These are phyloP conservation scores for Botia almorhae DNA, from an alignment of 2,797 vertebrate genomes.

Conservation along the genomic window DNA sequence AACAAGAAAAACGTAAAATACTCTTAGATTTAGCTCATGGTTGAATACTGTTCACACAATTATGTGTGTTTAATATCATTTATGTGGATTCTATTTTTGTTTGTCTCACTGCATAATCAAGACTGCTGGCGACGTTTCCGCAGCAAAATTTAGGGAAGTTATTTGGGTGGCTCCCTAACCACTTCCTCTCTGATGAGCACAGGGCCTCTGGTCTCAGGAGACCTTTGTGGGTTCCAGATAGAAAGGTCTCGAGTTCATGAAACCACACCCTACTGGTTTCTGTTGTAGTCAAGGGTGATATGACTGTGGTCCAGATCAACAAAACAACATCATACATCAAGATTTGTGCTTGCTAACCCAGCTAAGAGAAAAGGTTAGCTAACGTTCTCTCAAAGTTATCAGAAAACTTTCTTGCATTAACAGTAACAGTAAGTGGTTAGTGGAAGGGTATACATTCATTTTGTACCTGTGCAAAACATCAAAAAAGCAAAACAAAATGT, in stretches of 20 bases:
- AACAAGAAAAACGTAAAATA: not conserved
- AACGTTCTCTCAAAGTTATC: too few relatives aligned
- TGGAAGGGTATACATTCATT: too few relatives aligned
- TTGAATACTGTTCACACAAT: not conserved
- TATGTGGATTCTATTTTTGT: not conserved
- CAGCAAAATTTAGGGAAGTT: conserved; percentile 12
- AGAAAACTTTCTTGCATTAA: too few relatives aligned
- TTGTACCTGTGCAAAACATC: too few relatives aligned
- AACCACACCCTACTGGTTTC: conserved; percentile 1
- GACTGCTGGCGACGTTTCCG: not conserved
- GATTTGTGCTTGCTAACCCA: not conserved
- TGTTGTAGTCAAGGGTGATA: not conserved
- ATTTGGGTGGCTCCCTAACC: conserved; percentile 10
- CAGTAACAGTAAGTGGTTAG: too few relatives aligned
- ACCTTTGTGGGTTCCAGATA: not conserved
- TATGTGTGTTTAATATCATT: not conserved
- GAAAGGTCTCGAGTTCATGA: conserved; percentile 10
- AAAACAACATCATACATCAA: not conserved
- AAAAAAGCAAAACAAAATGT: too few relatives aligned
- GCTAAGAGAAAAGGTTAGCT: too few relatives aligned
- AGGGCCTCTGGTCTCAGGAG: not conserved
- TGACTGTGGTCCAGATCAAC: not conserved
- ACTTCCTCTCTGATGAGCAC: conserved; percentile 28
- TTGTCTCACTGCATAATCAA: not conserved
- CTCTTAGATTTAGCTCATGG: not conserved